Percentiles rank a stretch among this genome's conserved stretches.
Conservation (phyloP, 2,797 vertebrate genomes). For the Austrolebias charrua region DNA sequence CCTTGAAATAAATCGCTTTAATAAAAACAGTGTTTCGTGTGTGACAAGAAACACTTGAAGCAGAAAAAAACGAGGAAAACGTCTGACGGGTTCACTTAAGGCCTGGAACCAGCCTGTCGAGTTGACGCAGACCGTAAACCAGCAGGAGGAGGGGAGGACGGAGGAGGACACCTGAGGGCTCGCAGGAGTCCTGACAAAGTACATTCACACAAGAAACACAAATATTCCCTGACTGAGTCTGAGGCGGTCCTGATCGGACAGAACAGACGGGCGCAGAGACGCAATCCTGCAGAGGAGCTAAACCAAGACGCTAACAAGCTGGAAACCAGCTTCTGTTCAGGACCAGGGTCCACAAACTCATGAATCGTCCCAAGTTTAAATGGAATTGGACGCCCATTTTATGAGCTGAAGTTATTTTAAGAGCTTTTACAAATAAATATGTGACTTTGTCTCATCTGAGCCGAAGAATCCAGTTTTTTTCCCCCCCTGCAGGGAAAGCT, state of each 20-base stretch:
- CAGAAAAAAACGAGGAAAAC: neutral
- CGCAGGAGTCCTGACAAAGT: constrained; percentile 47
- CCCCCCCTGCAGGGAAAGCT: too few relatives aligned
- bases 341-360: neutral
- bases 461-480: too few relatives aligned
- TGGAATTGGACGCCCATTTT: too few relatives aligned
- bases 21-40: too few relatives aligned
- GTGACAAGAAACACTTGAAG: too few relatives aligned
- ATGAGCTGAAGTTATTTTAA: too few relatives aligned
- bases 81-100: neutral
- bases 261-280: neutral
- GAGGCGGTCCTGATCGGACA: neutral
- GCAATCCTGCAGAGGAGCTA: neutral
- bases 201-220: constrained; percentile 37
- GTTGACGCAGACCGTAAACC: constrained; percentile 28
- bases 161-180: constrained; percentile 39
- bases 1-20: too few relatives aligned
- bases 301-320: neutral
- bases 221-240: constrained; percentile 3
- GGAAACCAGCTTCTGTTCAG: neutral
- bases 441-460: too few relatives aligned
- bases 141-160: constrained; percentile 36
- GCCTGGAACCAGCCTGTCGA: constrained; percentile 37
- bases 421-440: too few relatives aligned
- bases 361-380: too few relatives aligned